phyloP scores from a whole-genome alignment of 2,888 invertebrate genomes.

The Mamestra brassicae region DNA sequence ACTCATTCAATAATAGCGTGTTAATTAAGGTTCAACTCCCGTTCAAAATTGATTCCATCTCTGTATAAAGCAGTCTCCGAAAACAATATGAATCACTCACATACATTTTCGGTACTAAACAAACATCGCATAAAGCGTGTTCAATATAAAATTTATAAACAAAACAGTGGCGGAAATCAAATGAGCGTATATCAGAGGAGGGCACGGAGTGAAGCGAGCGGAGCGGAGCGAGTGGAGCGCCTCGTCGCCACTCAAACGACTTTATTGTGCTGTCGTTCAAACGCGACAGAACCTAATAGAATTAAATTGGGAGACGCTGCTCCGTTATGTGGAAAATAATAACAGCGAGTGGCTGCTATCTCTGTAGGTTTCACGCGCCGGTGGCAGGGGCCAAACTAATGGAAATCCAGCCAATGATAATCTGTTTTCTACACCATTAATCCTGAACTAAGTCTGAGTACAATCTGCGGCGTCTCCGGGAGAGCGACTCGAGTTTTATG shows the following conservation, averaged over 20 bases:
- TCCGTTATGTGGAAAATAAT: conserved; percentile 91
- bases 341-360: conserved; percentile 87
- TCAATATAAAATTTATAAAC: conserved; percentile 68
- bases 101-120: conserved; percentile 52
- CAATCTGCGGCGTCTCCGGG: conserved; percentile 89
- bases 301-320: conserved; percentile 89
- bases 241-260: conserved; percentile 81
- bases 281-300: conserved; percentile 90
- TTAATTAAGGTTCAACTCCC: conserved; percentile 7
- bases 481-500: conserved; percentile 90
- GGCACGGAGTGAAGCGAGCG: conserved; percentile 68
- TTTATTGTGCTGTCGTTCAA: conserved; percentile 90
- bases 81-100: conserved; percentile 59
- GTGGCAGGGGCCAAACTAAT: conserved; percentile 89
- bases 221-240: conserved; percentile 63
- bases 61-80: conserved; percentile 18
- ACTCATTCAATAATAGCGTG: neutral
- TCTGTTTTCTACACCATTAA: conserved; percentile 92
- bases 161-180: conserved; percentile 75
- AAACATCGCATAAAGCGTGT: conserved; percentile 57
- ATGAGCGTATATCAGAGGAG: conserved; percentile 76
- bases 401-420: conserved; percentile 91
- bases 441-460: conserved; percentile 90
- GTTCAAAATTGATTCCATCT: conserved; percentile 9
- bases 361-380: conserved; percentile 89